Evolutionary conservation across 1,140 invertebrate genomes (phyloP), one percentile per base, ranked within the genome.

Genomic region (Macrocentrus cingulum): DNA sequence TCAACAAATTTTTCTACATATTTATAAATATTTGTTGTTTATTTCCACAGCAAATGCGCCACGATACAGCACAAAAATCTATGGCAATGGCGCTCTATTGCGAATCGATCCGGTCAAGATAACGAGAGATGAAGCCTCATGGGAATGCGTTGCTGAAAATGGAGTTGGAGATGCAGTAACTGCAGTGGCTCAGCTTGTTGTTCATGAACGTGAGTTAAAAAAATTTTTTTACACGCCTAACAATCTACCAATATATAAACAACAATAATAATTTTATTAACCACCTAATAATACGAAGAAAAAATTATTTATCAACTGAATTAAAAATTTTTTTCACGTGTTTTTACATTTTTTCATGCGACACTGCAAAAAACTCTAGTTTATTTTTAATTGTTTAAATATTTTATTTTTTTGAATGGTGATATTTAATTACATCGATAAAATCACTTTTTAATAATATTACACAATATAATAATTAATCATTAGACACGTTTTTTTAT

Each of bases 111-210:
- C 94, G 0, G 93, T 95, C 8, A 85, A 90, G 59, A 81, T 86
- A 13, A 82, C 81, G 11, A 85, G 93, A 51, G 94, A 97, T 74
- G 92, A 95, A 74, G 89, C 91, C 23, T 87, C 85, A 1, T 98
- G 97, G 80, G 95, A 98, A 75, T 99, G 97, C 77, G 86, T 97
- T 46, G 96, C 95, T 0, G 95, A 98, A 79, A 98, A 98, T 81
- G 92, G 94, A 18, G 92, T 95, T 7, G 95, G 94, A 1, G 94
- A 97, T 80, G 91, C 94, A 9, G 94, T 97, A 54, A 88, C 85
- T 60, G 91, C 94, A 34, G 87, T 91, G 62, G 94, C 94, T 19
- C 88, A 86, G 34, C 85, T 99, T 59, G 87, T 85, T 48, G 92
- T 97, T 56, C 91, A 94, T 80, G 87, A 92, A 85, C 85, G 92